These are phyloP conservation scores for Corythornis madagascariensis DNA, from an alignment of 2,113 vertebrate genomes.

Conservation along the genomic window DNA sequence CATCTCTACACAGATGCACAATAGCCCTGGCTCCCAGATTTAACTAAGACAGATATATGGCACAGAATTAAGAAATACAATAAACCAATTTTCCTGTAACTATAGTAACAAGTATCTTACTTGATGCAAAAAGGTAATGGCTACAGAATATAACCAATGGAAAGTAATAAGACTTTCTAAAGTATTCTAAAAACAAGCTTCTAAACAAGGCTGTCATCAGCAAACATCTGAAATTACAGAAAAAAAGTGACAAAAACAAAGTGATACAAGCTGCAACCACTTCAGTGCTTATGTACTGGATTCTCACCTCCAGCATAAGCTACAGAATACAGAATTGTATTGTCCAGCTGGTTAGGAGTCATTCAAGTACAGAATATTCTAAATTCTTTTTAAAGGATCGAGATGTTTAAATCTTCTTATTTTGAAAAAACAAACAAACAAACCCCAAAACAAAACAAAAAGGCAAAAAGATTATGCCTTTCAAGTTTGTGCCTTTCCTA, in stretches of 20 bases:
- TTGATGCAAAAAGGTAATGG: background rate
- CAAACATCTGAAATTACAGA: constrained; percentile 7
- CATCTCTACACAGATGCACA: background rate
- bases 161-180: background rate
- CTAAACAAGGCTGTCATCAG: background rate
- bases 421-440: background rate
- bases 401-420: constrained; percentile 58
- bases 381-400: constrained; percentile 74
- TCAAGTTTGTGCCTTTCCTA: background rate
- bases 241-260: background rate
- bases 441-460: background rate
- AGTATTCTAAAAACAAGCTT: background rate
- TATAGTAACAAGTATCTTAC: background rate
- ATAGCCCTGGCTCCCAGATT: background rate
- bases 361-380: constrained; percentile 74
- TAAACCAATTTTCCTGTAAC: background rate
- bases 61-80: background rate
- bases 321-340: constrained; percentile 59
- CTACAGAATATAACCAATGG: background rate
- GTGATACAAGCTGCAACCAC: background rate
- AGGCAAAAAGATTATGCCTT: background rate
- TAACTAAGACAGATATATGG: background rate
- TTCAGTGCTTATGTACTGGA: background rate
- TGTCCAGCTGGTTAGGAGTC: constrained; percentile 56
- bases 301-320: constrained; percentile 22